Base-by-base conservation (phyloP, 2,113 vertebrate genomes). In the Hippocampus barbouri region DNA sequence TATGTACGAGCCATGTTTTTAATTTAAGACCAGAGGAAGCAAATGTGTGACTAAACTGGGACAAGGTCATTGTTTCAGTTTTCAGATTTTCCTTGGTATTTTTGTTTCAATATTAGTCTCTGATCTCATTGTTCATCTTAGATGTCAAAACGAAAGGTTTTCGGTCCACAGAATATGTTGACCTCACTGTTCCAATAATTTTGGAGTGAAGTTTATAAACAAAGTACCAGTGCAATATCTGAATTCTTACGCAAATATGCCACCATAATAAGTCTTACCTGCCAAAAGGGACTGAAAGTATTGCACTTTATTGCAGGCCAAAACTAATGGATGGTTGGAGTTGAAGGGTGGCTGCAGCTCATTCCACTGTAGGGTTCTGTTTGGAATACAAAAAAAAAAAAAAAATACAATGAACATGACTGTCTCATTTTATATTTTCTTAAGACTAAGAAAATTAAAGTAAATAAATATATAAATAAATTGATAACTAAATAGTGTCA, bases 311-410 rank as follows among this genome's bases (percentile, higher is more conserved):
- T 98, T 97, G 20, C 96, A 96, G 70, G 96, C 94, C 59, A 96
- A 89, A 77, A 98, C 94, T 85, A 99, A 87, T 6, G 96, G 95
- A 86, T 99, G 96, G 89, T 93, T 98, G 83, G 94, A 92, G 87
- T 93, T 96, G 93, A 99, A 99, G 53, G 96, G 97, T 60, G 96
- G 97, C 88, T 98, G 97, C 66, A 98, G 91, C 78, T 99, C 97
- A 81, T 96, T 98, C 97, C 97, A 98, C 79, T 97, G 97, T 68
- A 95, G 97, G 61, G 97, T 98, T 92, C 97, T 99, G 89, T 78
- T 74, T 76, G 76, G 76, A 87, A 84, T 62, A 79, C 38, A 69
- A 47, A 47, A 81, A 56, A 73, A 71, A 40, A 69, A 45, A 47
- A 81, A 59, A 72, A 71, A 43, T 8, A 1, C 25, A 1, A 4